These are phyloP conservation scores for Zoanthus solanderi DNA, from an alignment of 92 coral and sea anemone genomes.

Conservation along the genomic window DNA sequence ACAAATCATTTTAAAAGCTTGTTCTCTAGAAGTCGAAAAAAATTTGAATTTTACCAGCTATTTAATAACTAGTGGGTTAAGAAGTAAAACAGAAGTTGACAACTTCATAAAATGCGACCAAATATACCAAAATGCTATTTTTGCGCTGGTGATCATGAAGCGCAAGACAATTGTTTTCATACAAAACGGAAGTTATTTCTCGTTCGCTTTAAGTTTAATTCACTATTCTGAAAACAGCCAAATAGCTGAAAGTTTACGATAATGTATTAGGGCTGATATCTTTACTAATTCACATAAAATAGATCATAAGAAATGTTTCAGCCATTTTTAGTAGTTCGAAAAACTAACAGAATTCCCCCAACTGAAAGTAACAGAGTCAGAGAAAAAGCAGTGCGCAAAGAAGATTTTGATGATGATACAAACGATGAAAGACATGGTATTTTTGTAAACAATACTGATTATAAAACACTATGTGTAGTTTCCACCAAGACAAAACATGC, in stretches of 20 bases:
- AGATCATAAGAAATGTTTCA: slow-evolving; percentile 13
- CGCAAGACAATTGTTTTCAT: background rate
- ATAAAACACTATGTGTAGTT: background rate
- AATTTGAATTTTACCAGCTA: slow-evolving; percentile 25
- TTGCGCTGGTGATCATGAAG: background rate
- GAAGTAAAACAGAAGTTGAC: slow-evolving; percentile 5
- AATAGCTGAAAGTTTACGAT: slow-evolving; percentile 6
- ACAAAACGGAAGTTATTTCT: slow-evolving; percentile 18
- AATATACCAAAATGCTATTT: background rate
- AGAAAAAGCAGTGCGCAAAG: background rate
- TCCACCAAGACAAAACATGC: slow-evolving; percentile 37
- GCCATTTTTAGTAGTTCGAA: background rate
- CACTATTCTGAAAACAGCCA: slow-evolving; percentile 7
- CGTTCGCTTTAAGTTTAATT: background rate
- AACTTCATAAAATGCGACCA: background rate
- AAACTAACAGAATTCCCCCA: background rate
- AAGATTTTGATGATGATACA: background rate
- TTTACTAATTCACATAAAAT: background rate
- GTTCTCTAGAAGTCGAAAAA: slow-evolving; percentile 39
- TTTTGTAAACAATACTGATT: slow-evolving; percentile 25
- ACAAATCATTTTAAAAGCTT: slow-evolving; percentile 41
- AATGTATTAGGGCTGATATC: background rate
- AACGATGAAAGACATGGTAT: slow-evolving; percentile 6
- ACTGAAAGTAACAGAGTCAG: background rate
- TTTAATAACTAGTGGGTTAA: background rate